A percentile compares a stretch with the other conserved stretches of the same genome.
Evolutionary conservation across 2,888 invertebrate genomes (phyloP).

Genomic region (Priocnemis perturbator): DNA sequence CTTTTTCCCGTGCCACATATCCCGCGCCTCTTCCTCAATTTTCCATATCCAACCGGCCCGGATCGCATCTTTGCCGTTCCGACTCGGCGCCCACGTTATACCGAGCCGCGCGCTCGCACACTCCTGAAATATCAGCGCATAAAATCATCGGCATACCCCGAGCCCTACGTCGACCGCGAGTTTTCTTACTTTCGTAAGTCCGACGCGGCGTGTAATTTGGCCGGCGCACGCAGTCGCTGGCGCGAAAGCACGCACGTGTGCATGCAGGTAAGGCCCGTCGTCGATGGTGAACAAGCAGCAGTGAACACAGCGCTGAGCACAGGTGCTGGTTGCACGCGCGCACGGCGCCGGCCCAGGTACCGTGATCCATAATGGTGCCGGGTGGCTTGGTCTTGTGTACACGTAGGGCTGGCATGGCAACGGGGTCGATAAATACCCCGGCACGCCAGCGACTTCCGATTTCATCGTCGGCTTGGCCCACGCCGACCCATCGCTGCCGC

Average conservation of each 20-base stretch:
- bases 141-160: neutral
- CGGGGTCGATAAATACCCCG: conserved; percentile 72
- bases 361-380: conserved; percentile 61
- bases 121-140: neutral
- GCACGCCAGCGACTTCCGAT: conserved; percentile 61
- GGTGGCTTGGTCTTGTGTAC: conserved; percentile 66
- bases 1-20: too few relatives aligned
- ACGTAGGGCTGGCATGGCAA: conserved; percentile 74
- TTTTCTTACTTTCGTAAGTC: neutral
- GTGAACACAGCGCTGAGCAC: conserved; percentile 41
- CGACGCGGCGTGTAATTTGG: conserved; percentile 1
- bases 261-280: neutral
- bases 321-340: conserved; percentile 31
- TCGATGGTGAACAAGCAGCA: neutral
- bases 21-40: too few relatives aligned
- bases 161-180: neutral
- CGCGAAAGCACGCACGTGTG: conserved; percentile 10
- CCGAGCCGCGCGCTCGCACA: too few relatives aligned
- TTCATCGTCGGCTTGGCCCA: conserved; percentile 48
- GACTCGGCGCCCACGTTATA: too few relatives aligned
- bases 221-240: neutral
- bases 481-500: conserved; percentile 40
- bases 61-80: too few relatives aligned
- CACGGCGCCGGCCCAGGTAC: conserved; percentile 31
- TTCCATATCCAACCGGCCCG: too few relatives aligned